Percentiles rank a stretch among this genome's conserved stretches.
Conservation (phyloP, 2,888 invertebrate genomes). For the Caenorhabditis drosophilae region DNA sequence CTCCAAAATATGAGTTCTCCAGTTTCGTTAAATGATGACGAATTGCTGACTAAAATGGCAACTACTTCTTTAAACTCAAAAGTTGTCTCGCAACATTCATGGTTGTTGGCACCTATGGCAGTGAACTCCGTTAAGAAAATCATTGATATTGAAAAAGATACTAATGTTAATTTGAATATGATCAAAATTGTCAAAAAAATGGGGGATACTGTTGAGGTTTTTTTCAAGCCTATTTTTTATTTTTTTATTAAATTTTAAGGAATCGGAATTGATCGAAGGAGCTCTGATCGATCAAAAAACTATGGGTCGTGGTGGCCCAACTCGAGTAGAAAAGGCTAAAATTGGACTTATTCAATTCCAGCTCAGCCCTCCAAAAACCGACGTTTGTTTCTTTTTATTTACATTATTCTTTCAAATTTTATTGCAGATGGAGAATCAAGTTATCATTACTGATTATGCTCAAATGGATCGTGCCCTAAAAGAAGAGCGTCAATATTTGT, state of each 20-base stretch:
- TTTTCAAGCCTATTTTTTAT: too few relatives aligned
- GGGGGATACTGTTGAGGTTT: slow-evolving; percentile 75
- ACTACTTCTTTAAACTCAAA: slow-evolving; percentile 97
- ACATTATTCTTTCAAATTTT: neutral
- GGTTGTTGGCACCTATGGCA: slow-evolving; percentile 91
- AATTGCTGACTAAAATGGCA: slow-evolving; percentile 89
- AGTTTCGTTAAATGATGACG: slow-evolving; percentile 84
- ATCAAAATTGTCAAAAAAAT: slow-evolving; percentile 95
- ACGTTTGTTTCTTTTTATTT: slow-evolving; percentile 75
- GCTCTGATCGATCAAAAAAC: slow-evolving; percentile 89
- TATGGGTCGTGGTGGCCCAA: slow-evolving; percentile 86
- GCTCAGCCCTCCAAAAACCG: slow-evolving; percentile 98
- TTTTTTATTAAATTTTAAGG: too few relatives aligned
- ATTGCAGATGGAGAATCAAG: slow-evolving; percentile 72
- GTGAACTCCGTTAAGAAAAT: slow-evolving; percentile 93
- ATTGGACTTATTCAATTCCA: slow-evolving; percentile 99
- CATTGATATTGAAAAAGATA: slow-evolving; percentile 78
- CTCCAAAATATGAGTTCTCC: slow-evolving; percentile 82
- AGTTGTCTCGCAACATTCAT: slow-evolving; percentile 97
- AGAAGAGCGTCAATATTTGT: slow-evolving; percentile 94
- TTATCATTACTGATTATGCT: slow-evolving; percentile 94
- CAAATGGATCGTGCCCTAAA: slow-evolving; percentile 98
- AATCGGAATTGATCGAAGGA: slow-evolving; percentile 93
- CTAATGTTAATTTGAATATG: slow-evolving; percentile 86
- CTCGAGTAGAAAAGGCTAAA: slow-evolving; percentile 93